A percentile compares a stretch with the other conserved stretches of the same genome.
phyloP scores from a whole-genome alignment of 2,797 vertebrate genomes.

The Vipera latastei region DNA sequence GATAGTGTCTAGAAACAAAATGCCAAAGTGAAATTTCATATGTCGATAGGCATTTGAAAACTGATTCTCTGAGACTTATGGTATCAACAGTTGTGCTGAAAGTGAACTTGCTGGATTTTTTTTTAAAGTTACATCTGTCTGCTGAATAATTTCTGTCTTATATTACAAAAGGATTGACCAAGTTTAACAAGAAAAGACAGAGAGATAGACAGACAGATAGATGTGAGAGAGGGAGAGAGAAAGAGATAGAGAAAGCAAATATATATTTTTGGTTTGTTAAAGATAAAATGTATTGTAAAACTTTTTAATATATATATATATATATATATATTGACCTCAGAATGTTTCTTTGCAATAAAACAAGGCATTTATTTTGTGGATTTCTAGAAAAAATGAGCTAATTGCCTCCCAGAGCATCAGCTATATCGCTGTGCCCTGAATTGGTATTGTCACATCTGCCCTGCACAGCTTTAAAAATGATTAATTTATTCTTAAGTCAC shows the following conservation, averaged over 20 bases:
- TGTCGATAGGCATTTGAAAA: not conserved
- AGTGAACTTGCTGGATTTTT: not conserved
- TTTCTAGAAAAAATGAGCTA: not conserved
- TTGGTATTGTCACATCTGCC: not conserved
- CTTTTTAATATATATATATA: too few relatives aligned
- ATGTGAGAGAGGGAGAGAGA: not conserved
- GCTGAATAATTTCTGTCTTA: not conserved
- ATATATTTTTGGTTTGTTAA: too few relatives aligned
- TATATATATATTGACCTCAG: not conserved
- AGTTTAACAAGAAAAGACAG: not conserved
- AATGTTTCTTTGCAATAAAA: not conserved
- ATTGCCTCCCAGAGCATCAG: not conserved
- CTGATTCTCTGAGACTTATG: not conserved
- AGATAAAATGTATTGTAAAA: too few relatives aligned
- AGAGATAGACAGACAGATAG: not conserved
- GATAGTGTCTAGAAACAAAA: not conserved
- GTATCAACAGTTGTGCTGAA: not conserved
- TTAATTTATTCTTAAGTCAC: not conserved
- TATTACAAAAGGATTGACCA: not conserved
- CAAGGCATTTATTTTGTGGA: not conserved
- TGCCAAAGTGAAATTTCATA: not conserved
- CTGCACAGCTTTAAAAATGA: not conserved
- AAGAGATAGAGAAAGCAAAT: too few relatives aligned
- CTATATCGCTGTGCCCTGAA: not conserved
- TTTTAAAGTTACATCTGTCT: not conserved